A percentile compares a stretch with the other conserved stretches of the same genome.
phyloP scores from a whole-genome alignment of 1,140 invertebrate genomes.

The Pseudomyrmex cubaensis region DNA sequence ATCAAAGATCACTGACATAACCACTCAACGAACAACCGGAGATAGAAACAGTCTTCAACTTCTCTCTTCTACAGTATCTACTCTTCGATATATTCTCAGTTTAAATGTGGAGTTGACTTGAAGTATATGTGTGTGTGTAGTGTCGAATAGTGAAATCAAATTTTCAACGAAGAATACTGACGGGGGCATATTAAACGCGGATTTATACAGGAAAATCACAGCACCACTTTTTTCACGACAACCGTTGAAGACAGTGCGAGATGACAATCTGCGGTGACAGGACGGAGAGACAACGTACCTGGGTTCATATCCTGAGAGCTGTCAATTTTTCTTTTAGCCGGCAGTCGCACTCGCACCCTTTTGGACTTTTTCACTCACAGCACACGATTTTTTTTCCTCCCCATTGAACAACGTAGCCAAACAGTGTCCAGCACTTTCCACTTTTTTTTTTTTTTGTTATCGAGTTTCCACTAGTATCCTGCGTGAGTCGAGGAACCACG shows the following conservation, averaged over 20 bases:
- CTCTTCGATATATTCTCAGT: no score
- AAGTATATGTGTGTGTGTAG: no score
- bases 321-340: constrained; percentile 75
- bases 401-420: background rate
- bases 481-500: background rate
- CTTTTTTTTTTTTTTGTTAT: background rate
- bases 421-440: constrained; percentile 59
- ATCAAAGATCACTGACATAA: no score
- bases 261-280: background rate
- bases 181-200: no score
- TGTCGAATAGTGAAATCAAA: background rate
- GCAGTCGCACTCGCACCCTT: constrained; percentile 63
- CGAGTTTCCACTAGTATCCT: no score
- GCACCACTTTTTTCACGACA: background rate
- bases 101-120: no score
- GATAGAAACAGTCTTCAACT: no score
- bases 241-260: background rate
- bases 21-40: no score
- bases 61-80: no score
- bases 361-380: constrained; percentile 53
- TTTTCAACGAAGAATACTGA: no score
- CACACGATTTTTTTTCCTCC: constrained; percentile 45
- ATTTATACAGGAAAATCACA: background rate
- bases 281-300: constrained; percentile 76
- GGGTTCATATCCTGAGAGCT: constrained; percentile 83